These are phyloP conservation scores for Diphyllodes magnificus DNA, from an alignment of 2,113 vertebrate species.

Conservation along the genomic window DNA sequence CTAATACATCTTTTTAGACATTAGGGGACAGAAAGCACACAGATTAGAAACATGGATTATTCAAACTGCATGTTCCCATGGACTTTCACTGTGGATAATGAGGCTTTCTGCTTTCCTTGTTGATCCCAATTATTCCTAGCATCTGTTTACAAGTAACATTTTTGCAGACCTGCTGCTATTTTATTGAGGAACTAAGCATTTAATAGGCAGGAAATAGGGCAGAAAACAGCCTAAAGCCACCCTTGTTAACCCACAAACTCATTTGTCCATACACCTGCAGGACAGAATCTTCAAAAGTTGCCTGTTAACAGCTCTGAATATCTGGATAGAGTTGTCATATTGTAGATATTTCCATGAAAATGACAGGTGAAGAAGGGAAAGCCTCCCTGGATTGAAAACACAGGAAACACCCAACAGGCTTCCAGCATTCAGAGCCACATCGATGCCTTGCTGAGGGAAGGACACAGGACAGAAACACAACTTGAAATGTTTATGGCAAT, in stretches of 20 bases:
- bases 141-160: not conserved
- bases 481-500: not conserved
- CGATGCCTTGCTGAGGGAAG: not conserved
- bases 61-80: not conserved
- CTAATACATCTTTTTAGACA: not conserved
- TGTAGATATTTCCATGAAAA: not conserved
- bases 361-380: not conserved
- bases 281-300: not conserved
- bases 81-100: not conserved
- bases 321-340: not conserved
- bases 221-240: not conserved
- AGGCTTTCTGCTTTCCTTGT: not conserved
- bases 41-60: not conserved
- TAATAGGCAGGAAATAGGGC: not conserved
- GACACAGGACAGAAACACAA: not conserved
- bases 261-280: not conserved
- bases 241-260: not conserved
- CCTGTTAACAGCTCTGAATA: not conserved
- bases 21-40: not conserved
- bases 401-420: not conserved
- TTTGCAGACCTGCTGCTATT: not conserved
- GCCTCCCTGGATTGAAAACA: not conserved
- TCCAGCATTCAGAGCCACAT: fast-evolving
- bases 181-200: not conserved
- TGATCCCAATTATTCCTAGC: not conserved